Base-by-base conservation (phyloP, 2,888 invertebrate species). In the Drosophila cognata region DNA sequence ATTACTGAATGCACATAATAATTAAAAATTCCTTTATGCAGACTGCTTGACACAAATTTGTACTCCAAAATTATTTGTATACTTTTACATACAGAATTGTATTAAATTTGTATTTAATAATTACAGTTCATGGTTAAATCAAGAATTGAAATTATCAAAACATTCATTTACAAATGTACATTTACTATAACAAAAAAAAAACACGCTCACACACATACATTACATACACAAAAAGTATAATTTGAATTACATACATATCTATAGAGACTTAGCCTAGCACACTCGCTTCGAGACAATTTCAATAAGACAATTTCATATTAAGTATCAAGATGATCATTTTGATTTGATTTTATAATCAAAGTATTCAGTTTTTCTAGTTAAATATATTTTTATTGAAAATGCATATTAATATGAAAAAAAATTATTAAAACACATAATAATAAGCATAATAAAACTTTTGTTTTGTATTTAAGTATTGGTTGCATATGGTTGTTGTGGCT, bases 351-450 rank as follows among this genome's bases (percentile, higher is more conserved):
- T 50, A 16, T 28, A 35, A 41, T 58, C 13, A 43, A 46, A 56
- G 25, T 31, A 36, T 55, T 50, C n/a, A 43, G 52, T 46, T 41
- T 41, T 41, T 61, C 25, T 51, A 57, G 52, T 63, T 48, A 6
- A 51, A 25, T 35, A 28, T 57, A 50, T 35, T 21, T 61, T 62
- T 29, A 48, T 69, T 75, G 25, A 46, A 65, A 66, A 66, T 65
- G 38, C 21, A 71, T 66, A 66, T 72, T 72, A 75, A 61, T 63
- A 56, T 33, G 38, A 72, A 76, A 61, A 72, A 71, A 70, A 51
- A 41, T 11, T 46, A 53, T 48, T 59, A 71, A 52, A 63, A 59
- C 50, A 57, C 46, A 62, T 56, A 65, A 77, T 67, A 64, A 51
- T 63, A 50, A 46, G 46, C 46, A 50, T 59, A 55, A 62, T 70